Percentiles rank a stretch among this genome's conserved stretches.
Evolutionary conservation across 2,888 invertebrate species (phyloP).

Genomic region (Liodrosophila aerea): DNA sequence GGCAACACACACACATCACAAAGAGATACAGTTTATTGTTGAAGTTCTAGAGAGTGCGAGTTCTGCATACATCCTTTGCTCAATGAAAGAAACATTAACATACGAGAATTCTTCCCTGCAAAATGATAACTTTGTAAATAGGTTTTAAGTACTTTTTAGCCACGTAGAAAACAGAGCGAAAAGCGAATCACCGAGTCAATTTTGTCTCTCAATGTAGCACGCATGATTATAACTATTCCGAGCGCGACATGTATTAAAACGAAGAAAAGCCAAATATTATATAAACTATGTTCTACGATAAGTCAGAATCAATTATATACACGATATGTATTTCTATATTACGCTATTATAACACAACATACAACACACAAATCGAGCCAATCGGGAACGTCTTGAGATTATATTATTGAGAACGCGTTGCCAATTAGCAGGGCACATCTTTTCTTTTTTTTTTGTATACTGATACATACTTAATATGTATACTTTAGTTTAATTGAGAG

Average conservation of each 20-base stretch:
- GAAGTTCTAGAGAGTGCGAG: conserved; percentile 33
- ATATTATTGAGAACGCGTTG: conserved; percentile 55
- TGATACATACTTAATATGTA: neutral
- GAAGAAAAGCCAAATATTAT: conserved; percentile 65
- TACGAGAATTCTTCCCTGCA: conserved; percentile 45
- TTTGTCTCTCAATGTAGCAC: conserved; percentile 63
- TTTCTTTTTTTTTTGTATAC: no score
- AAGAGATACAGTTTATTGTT: conserved; percentile 30
- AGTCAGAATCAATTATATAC: conserved; percentile 62
- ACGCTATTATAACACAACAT: neutral
- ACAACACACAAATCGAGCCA: conserved; percentile 32
- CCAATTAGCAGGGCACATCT: conserved; percentile 52
- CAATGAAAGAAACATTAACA: conserved; percentile 29
- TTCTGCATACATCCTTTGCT: conserved; percentile 64
- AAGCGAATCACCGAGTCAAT: conserved; percentile 65
- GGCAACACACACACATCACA: conserved; percentile 11
- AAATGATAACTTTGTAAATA: conserved; percentile 55
- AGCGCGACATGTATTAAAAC: conserved; percentile 60
- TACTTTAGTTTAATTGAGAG: conserved; percentile 25
- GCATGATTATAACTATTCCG: conserved; percentile 46
- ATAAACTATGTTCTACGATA: conserved; percentile 47
- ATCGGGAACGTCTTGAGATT: conserved; percentile 61
- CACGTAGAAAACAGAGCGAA: conserved; percentile 42
- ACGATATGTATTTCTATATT: conserved; percentile 3
- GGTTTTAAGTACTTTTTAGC: conserved; percentile 46